Evolutionary conservation across 2,888 invertebrate species (phyloP).

Genomic region (Gryllus longicercus): DNA sequence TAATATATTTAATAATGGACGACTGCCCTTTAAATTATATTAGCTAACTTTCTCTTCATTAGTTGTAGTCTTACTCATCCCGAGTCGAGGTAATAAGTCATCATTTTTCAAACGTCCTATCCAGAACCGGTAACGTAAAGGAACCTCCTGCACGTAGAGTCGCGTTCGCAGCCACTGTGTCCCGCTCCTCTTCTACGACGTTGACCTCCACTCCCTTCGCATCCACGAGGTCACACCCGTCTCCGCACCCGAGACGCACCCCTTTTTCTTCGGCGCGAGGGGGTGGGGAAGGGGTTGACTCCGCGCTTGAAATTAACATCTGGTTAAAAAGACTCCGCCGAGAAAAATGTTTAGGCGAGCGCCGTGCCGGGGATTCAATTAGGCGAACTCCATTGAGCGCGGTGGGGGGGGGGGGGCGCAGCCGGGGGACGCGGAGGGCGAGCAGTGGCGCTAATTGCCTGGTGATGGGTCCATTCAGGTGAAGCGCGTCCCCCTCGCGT

Average conservation of each 20-base stretch:
- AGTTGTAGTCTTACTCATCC: too few relatives aligned
- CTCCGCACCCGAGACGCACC: neutral
- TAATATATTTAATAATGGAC: too few relatives aligned
- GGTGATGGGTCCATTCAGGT: slow-evolving; percentile 17
- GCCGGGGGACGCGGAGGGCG: neutral
- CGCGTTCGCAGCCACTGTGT: too few relatives aligned
- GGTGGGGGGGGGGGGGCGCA: neutral
- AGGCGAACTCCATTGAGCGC: neutral
- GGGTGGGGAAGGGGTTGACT: neutral
- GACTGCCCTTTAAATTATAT: too few relatives aligned
- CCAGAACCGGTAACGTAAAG: too few relatives aligned
- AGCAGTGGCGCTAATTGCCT: neutral
- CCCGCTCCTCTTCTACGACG: too few relatives aligned
- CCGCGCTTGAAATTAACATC: neutral
- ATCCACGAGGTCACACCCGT: neutral
- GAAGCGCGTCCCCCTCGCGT: neutral
- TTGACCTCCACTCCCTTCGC: neutral
- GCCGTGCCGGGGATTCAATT: neutral
- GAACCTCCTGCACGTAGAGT: too few relatives aligned
- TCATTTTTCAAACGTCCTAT: too few relatives aligned
- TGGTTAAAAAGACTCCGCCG: slow-evolving; percentile 4
- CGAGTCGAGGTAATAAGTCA: too few relatives aligned
- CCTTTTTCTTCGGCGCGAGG: neutral
- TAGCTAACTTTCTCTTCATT: too few relatives aligned
- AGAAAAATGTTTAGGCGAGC: neutral